Base-by-base conservation (phyloP, 2,888 invertebrate genomes). In the Agrochola lota region DNA sequence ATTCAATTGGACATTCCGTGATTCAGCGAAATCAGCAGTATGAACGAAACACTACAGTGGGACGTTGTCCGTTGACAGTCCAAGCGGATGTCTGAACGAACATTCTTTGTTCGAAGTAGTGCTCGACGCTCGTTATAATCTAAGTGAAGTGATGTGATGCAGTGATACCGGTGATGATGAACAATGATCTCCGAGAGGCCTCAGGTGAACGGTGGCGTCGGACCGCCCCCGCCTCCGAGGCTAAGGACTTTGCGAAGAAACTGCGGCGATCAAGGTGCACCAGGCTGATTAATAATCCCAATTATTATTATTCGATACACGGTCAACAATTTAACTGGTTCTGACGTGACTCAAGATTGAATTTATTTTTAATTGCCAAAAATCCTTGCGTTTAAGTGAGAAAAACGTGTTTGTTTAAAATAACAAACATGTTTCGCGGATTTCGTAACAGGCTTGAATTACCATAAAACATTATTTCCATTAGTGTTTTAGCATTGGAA, bases 201-300 rank as follows among this genome's bases (percentile, higher is more conserved):
- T 89, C 93, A 93, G 90, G 92, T 93, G 93, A 94, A 94, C 87
- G 93, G 97, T 93, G 92, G 96, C 92, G 90, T 94, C 92, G 90
- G 95, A 68, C 93, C 96, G 70, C 94, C 93, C 86, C 94, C 95
- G 89, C 94, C 93, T 85, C 94, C 95, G 88, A 95, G 96, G 93
- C 96, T 96, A 82, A 94, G 96, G 91, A 97, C 96, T 89, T 96
- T 97, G 75, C 95, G 97, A 88, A 94, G 97, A 91, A 97, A 97
- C 91, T 97, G 97, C 88, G 97, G 97, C 90, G 97, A 97, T 92
- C 96, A 97, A 97, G 97, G 97, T 97, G 94, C 92, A 93, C 87
- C 91, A 92, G 90, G 90, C 90, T 90, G 80, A 88, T 86, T 87
- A 85, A 88, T 86, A 88, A 84, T 87, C 78, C 78, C 89, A 86